phyloP scores from a whole-genome alignment of 2,888 invertebrate species.

The Lithophane semibrunnea region DNA sequence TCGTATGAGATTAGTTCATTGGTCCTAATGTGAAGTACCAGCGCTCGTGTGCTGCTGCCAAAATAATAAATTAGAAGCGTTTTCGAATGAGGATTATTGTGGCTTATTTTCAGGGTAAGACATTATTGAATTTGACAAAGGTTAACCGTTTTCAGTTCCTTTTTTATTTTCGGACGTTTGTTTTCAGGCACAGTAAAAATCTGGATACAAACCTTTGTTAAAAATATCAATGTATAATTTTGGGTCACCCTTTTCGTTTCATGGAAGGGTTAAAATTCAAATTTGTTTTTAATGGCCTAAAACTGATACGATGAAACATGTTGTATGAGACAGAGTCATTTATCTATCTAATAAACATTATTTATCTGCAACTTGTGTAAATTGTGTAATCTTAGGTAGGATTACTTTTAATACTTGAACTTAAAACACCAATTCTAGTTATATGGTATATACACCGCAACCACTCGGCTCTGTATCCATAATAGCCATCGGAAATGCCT shows the following conservation, averaged over 20 bases:
- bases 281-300: not conserved
- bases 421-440: conserved; percentile 6
- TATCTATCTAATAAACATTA: not conserved
- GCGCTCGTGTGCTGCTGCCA: conserved; percentile 28
- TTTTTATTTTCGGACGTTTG: conserved; percentile 24
- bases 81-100: conserved; percentile 11
- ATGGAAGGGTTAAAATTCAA: not conserved
- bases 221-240: conserved; percentile 19
- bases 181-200: not conserved
- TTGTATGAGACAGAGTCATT: not conserved
- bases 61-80: conserved; percentile 36
- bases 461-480: conserved; percentile 39
- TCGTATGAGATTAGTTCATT: conserved; percentile 21
- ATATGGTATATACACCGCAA: conserved; percentile 9
- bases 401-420: conserved; percentile 18
- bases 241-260: not conserved
- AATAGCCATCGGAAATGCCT: conserved; percentile 56
- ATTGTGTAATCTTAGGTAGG: not conserved
- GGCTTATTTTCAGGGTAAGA: conserved; percentile 15
- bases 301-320: not conserved
- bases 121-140: conserved; percentile 32
- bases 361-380: not conserved
- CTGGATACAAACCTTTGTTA: conserved; percentile 9
- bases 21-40: conserved; percentile 28
- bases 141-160: conserved; percentile 13